Conservation (phyloP, 2,888 invertebrate species). For the Elegia similella region DNA sequence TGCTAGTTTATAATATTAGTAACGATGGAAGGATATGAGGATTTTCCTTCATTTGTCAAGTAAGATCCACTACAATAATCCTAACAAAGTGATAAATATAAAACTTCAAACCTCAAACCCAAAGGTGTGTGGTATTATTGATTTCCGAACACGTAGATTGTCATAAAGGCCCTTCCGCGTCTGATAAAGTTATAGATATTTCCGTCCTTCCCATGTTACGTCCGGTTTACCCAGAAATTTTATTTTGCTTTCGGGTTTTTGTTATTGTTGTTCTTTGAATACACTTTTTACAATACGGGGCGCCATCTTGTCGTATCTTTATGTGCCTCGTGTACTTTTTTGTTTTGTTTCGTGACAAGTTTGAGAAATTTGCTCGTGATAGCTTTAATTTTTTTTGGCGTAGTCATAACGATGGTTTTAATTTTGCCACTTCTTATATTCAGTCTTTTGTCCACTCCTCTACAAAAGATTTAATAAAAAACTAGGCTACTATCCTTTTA, state of each 20-base stretch:
- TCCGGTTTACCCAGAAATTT: constrained; percentile 23
- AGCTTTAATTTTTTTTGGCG: background rate
- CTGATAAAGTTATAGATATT: constrained; percentile 26
- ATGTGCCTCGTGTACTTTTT: constrained; percentile 2
- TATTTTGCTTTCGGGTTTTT: constrained; percentile 17
- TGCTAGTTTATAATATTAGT: too few relatives aligned
- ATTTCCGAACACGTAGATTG: constrained; percentile 26
- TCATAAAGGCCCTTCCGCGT: constrained; percentile 25
- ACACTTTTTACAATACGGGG: constrained; percentile 11
- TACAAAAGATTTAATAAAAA: too few relatives aligned
- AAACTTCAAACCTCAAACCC: constrained; percentile 3
- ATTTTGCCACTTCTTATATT: too few relatives aligned
- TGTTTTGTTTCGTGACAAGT: background rate
- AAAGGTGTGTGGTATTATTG: constrained; percentile 25
- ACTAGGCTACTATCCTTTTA: too few relatives aligned
- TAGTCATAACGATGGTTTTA: too few relatives aligned
- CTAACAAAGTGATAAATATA: background rate
- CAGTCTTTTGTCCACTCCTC: too few relatives aligned
- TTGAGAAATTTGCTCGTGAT: background rate
- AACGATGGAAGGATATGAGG: too few relatives aligned
- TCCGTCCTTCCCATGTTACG: constrained; percentile 24
- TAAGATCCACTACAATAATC: too few relatives aligned
- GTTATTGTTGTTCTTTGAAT: constrained; percentile 16
- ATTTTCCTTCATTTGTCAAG: too few relatives aligned
- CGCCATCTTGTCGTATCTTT: constrained; percentile 9